Evolutionary conservation across 2,113 vertebrate genomes (phyloP), one percentile per base, ranked within the genome.

Genomic region (Paradoxurus hermaphroditus): DNA sequence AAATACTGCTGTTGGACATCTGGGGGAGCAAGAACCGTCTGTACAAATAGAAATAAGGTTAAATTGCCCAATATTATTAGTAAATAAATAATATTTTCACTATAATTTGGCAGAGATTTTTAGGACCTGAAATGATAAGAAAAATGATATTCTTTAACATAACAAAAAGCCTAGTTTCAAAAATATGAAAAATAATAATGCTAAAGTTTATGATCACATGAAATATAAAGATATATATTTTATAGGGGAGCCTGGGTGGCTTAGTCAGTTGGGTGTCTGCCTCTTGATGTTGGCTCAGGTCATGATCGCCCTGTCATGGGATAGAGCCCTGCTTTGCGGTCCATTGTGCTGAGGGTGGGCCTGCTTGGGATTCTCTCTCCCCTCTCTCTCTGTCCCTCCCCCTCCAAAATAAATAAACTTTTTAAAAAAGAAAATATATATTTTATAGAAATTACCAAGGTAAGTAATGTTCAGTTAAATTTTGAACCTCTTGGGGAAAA

Each of bases 1-100:
- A 99, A 98, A 98, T 99, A 99, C 91, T 99, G 99, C 98, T 99
- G 99, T 96, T 99, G 99, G 67, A 99, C 99, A 51, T 99, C 99
- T 19, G 99, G 99, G 0, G 99, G 99, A 79, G 99, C 99, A 88
- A 99, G 98, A 29, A 98, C 98, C 86, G 98, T 98, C 99, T 99
- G 98, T n/a, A 78, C 27, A 85, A 90, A 97, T 0, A 92, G 59
- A 96, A 59, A 92, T 15, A 53, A 90, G 44, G 88, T 94, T 86
- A 96, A 77, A 56, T 62, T 29, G 77, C 19, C 25, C 29, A 81
- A 25, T 31, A 83, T 89, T 94, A 56, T 39, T 86, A 94, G 31
- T 86, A 90, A 96, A 82, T 27, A 68, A 82, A 29, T 56, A 86
- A 56, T 86, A 79, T 73, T 72, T 95, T 90, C 41, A 86, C 11